phyloP scores from a whole-genome alignment of 1,140 invertebrate species.

The Leptonema lineaticorne region DNA sequence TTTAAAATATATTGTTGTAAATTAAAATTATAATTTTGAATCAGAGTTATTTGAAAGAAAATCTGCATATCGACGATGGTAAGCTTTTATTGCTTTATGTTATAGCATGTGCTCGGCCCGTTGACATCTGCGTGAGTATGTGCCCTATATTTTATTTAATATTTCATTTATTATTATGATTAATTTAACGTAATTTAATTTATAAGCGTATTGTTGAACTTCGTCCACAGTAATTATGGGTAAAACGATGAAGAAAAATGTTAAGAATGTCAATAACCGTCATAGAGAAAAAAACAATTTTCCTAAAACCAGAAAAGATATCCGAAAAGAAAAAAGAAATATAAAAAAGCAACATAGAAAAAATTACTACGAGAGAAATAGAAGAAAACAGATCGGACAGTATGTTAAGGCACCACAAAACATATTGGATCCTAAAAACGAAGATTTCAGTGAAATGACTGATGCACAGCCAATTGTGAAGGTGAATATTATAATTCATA shows the following conservation, averaged over 20 bases:
- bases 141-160: too few relatives aligned
- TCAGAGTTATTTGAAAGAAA: too few relatives aligned
- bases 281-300: constrained; percentile 24
- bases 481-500: background rate
- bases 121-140: too few relatives aligned
- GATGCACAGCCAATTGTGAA: too few relatives aligned
- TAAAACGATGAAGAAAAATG: background rate
- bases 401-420: constrained; percentile 42
- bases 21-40: too few relatives aligned
- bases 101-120: background rate
- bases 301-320: constrained; percentile 58
- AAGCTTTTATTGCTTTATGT: too few relatives aligned
- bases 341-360: constrained; percentile 58
- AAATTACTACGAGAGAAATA: constrained; percentile 51
- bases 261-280: constrained; percentile 27
- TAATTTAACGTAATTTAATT: background rate
- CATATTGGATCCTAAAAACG: constrained; percentile 20
- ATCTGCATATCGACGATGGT: too few relatives aligned
- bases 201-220: background rate
- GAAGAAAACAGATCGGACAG: constrained; percentile 39
- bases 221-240: constrained; percentile 5
- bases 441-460: background rate
- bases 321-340: constrained; percentile 60
- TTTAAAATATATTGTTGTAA: too few relatives aligned
- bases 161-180: background rate